Evolutionary conservation across 2,888 invertebrate species (phyloP).

Genomic region (Syrista parreyssii): DNA sequence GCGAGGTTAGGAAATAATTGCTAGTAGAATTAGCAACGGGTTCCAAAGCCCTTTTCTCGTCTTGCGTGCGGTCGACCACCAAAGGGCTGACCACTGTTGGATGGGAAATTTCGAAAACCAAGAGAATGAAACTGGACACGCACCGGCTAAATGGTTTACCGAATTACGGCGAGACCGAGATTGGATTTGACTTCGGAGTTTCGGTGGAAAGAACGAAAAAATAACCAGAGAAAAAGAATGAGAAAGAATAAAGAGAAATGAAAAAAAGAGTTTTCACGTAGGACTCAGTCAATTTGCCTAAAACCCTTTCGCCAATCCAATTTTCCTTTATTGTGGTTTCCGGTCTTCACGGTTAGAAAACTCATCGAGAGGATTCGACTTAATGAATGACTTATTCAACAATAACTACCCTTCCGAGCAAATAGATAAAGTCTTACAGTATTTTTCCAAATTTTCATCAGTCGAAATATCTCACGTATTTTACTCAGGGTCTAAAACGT

Average conservation of each 20-base stretch:
- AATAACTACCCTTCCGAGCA: no score
- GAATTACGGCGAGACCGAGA: conserved; percentile 48
- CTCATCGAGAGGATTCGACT: neutral
- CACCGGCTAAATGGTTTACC: conserved; percentile 53
- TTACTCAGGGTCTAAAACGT: no score
- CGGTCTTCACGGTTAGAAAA: neutral
- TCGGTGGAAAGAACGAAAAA: neutral
- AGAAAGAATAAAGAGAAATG: neutral
- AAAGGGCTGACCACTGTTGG: conserved; percentile 24
- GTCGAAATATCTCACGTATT: neutral
- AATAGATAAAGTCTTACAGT: no score
- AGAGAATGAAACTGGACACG: conserved; percentile 50
- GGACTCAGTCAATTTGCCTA: conserved; percentile 39
- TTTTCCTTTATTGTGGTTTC: conserved; percentile 5
- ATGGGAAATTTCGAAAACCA: conserved; percentile 46
- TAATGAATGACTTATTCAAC: neutral
- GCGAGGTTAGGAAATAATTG: conserved; percentile 51
- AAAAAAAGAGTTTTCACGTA: neutral
- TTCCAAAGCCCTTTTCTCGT: conserved; percentile 31
- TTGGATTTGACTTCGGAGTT: conserved; percentile 53
- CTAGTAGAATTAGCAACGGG: conserved; percentile 56
- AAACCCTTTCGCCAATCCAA: conserved; percentile 26
- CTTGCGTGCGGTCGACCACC: conserved; percentile 50
- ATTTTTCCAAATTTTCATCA: neutral
- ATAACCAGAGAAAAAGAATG: conserved; percentile 1